Evolutionary conservation across 2,888 invertebrate genomes (phyloP).

Genomic region (Dione vanillae): DNA sequence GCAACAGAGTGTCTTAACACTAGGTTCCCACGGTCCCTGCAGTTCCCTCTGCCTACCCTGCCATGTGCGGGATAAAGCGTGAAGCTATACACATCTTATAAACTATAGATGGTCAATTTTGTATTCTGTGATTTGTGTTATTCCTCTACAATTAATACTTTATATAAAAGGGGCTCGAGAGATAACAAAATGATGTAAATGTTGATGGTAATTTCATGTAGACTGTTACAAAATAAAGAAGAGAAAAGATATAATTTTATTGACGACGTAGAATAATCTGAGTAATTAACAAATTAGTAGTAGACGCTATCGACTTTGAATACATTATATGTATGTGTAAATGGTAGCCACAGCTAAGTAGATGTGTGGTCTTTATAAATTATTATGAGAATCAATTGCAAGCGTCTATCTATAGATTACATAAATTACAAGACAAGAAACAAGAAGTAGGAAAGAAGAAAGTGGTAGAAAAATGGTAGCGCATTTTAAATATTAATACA

Average conservation of each 20-base stretch:
- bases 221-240: neutral
- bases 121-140: constrained; percentile 9
- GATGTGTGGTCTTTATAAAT: neutral
- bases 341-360: neutral
- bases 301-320: neutral
- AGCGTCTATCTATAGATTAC: neutral
- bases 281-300: neutral
- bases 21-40: too few relatives aligned
- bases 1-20: too few relatives aligned
- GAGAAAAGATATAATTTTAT: neutral
- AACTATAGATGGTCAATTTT: neutral
- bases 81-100: too few relatives aligned
- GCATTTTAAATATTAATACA: too few relatives aligned
- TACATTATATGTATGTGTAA: neutral
- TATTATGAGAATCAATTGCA: neutral
- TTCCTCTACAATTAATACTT: neutral
- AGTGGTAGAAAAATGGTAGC: too few relatives aligned
- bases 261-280: neutral
- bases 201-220: too few relatives aligned
- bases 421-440: too few relatives aligned
- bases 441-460: too few relatives aligned
- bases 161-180: neutral
- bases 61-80: too few relatives aligned
- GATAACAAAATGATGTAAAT: too few relatives aligned
- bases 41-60: too few relatives aligned